Evolutionary conservation across 1,140 invertebrate genomes (phyloP).

Genomic region (Ridgeia piscesae): DNA sequence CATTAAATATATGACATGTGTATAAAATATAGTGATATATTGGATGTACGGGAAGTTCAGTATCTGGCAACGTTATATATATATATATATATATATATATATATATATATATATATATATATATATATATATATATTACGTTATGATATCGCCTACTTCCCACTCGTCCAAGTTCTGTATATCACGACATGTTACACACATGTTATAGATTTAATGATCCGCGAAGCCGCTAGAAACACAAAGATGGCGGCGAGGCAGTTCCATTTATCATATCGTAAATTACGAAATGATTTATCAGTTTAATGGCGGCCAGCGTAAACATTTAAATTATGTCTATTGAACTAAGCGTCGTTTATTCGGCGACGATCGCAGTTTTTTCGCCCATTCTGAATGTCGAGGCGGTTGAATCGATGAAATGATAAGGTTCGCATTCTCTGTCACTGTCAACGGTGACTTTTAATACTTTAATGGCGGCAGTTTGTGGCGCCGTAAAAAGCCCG

Average conservation of each 20-base stretch:
- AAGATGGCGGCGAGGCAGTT: neutral
- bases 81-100: too few species aligned
- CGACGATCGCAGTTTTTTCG: neutral
- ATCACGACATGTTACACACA: neutral
- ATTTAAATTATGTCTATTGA: conserved; percentile 7
- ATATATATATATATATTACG: neutral
- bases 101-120: too few species aligned
- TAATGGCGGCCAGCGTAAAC: neutral
- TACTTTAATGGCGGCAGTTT: neutral
- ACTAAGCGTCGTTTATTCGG: neutral
- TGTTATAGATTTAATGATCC: neutral
- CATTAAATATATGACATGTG: too few species aligned
- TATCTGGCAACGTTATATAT: too few species aligned
- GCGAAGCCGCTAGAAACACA: neutral
- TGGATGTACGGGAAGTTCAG: too few species aligned
- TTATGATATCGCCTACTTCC: neutral
- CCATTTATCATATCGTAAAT: neutral
- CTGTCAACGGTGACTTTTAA: neutral
- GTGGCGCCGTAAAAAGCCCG: neutral
- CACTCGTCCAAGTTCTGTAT: neutral
- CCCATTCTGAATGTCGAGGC: neutral
- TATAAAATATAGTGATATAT: too few species aligned
- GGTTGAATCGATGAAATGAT: conserved; percentile 1
- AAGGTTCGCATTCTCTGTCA: neutral
- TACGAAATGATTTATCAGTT: conserved; percentile 6